Base-by-base conservation (phyloP, 2,113 vertebrate species). In the Brachionichthys hirsutus region DNA sequence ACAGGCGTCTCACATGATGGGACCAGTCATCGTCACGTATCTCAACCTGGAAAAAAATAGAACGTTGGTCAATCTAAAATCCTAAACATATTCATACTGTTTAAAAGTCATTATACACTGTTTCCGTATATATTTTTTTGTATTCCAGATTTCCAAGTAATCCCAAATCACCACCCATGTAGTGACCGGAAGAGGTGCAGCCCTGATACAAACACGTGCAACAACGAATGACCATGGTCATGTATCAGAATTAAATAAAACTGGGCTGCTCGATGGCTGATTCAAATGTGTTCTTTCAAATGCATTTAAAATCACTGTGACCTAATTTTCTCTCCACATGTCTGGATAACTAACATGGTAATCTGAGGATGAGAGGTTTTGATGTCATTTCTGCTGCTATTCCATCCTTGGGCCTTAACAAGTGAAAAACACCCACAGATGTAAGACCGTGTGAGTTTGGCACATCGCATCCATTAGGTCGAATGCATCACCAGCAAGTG, bases 351-450 rank as follows among this genome's bases (percentile, higher is more conserved):
- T 85, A 73, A 75, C 65, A 64, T 49, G 59, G 55, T 90, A 86
- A 87, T 88, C 80, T 86, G 79, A 76, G 81, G 84, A 83, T 85
- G 83, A 84, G 76, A 73, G 79, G 67, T 84, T 83, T 88, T 80
- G 81, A 77, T 87, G 73, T 88, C 75, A 88, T n/a, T n/a, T n/a
- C n/a, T n/a, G n/a, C 68, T 30, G 54, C 57, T 54, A 52, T 82
- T 49, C 64, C 46, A 44, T 62, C 68, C 24, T 77, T 66, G 56
- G 64, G 55, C 45, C 45, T 6, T 54, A 69, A 76, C 66, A 70
- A 76, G 65, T 41, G 13, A 10, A 47, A 47, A 82, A 78, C 51
- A 78, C 43, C 59, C 77, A 75, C 86, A 91, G 85, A 91, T 88
- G 85, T 79, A 78, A 63, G 54, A 72, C 65, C 22, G 59, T 77